These are phyloP conservation scores for Mechanitis messenoides DNA, from an alignment of 2,888 invertebrate genomes.

Conservation along the genomic window DNA sequence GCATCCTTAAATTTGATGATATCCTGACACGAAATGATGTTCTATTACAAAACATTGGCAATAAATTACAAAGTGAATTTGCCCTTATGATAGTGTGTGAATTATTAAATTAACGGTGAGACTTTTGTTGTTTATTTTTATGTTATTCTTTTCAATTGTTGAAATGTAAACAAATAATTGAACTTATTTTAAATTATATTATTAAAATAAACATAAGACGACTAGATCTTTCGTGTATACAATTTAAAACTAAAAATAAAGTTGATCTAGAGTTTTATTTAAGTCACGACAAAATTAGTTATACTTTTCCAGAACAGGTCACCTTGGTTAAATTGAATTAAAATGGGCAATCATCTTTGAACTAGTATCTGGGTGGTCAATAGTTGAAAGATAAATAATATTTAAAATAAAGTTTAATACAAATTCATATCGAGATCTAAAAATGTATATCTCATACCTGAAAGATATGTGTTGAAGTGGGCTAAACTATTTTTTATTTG, in stretches of 20 bases:
- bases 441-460: not conserved
- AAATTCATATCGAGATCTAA: slow-evolving; percentile 5
- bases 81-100: slow-evolving; percentile 68
- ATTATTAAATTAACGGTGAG: slow-evolving; percentile 52
- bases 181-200: not conserved
- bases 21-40: slow-evolving; percentile 68
- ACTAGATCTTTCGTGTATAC: not conserved
- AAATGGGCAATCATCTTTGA: slow-evolving; percentile 26
- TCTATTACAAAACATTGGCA: slow-evolving; percentile 48
- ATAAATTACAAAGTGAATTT: slow-evolving; percentile 57
- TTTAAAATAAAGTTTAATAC: slow-evolving; percentile 12
- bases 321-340: slow-evolving; percentile 27
- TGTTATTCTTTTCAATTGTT: slow-evolving; percentile 18
- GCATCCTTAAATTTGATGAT: slow-evolving; percentile 57
- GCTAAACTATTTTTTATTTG: slow-evolving; percentile 30
- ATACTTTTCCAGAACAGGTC: slow-evolving; percentile 17
- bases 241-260: not conserved
- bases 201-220: not conserved
- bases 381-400: slow-evolving; percentile 13
- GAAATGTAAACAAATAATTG: slow-evolving; percentile 26
- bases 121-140: slow-evolving; percentile 23
- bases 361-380: slow-evolving; percentile 23
- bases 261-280: not conserved
- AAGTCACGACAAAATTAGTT: not conserved
- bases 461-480: slow-evolving; percentile 3